A percentile compares a stretch with the other conserved stretches of the same genome.
These are phyloP conservation scores for Urocitellus parryii DNA, from an alignment of 2,113 vertebrate genomes.

Conservation along the genomic window DNA sequence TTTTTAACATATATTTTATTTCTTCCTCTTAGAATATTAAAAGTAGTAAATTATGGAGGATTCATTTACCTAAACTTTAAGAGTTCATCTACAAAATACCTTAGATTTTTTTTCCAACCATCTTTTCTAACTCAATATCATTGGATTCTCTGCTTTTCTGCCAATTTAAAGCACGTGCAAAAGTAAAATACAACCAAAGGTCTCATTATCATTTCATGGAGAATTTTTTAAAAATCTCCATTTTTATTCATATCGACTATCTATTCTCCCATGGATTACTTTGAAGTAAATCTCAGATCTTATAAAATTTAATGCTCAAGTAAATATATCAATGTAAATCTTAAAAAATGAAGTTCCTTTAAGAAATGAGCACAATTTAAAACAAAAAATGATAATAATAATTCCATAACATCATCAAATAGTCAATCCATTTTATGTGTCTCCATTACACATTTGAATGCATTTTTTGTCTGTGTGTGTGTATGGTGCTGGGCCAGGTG, in stretches of 20 bases:
- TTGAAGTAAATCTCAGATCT: not conserved
- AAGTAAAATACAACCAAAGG: not conserved
- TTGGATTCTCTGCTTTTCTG: not conserved
- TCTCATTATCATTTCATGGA: not conserved
- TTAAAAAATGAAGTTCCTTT: not conserved
- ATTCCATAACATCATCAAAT: not conserved
- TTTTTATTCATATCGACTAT: not conserved
- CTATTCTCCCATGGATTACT: not conserved
- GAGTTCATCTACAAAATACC: not conserved
- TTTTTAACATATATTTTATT: not conserved
- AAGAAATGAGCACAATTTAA: not conserved
- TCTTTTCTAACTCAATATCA: slow-evolving; percentile 2
- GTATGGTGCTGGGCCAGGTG: no score
- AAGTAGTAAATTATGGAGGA: not conserved
- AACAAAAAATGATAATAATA: not conserved
- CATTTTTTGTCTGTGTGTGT: no score
- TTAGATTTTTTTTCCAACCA: not conserved
- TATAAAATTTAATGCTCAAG: not conserved
- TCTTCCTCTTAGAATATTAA: not conserved
- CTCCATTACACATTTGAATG: not conserved
- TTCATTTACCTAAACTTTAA: not conserved
- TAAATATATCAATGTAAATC: not conserved
- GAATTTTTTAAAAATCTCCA: not conserved
- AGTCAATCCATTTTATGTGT: not conserved
- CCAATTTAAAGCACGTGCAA: not conserved